Conservation (phyloP, 2,888 invertebrate genomes). For the Meteorus colon region DNA sequence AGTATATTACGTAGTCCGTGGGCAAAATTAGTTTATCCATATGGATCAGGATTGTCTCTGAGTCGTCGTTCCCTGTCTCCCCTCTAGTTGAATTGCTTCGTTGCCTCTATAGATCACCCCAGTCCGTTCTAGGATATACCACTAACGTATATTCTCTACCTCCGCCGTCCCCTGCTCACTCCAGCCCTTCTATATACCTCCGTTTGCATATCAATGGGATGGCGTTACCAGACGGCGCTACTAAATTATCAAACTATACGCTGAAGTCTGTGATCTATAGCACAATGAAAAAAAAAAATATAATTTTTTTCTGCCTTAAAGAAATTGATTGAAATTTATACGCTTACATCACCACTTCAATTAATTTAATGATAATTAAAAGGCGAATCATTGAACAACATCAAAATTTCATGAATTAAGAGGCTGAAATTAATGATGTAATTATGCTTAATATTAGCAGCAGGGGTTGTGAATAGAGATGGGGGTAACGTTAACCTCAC, state of each 20-base stretch:
- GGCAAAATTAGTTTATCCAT: conserved; percentile 67
- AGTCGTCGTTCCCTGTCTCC: conserved; percentile 40
- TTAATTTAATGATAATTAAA: conserved; percentile 11
- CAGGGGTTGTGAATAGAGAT: not conserved
- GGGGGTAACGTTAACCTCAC: conserved; percentile 7
- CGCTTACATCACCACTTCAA: not conserved
- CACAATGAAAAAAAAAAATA: not conserved
- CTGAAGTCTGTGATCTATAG: conserved; percentile 3
- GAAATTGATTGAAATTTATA: not conserved
- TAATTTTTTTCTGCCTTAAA: not conserved
- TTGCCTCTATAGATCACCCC: conserved; percentile 40
- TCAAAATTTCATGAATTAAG: conserved; percentile 14
- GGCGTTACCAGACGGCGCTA: conserved; percentile 33
- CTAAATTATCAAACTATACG: conserved; percentile 35
- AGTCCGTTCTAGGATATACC: conserved; percentile 35
- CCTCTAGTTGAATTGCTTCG: conserved; percentile 41
- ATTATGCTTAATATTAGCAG: not conserved
- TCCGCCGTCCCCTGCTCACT: conserved; percentile 20
- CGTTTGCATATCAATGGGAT: conserved; percentile 45
- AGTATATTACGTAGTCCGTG: conserved; percentile 32
- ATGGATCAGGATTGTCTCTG: conserved; percentile 63
- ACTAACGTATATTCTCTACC: conserved; percentile 29
- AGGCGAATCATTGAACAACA: not conserved
- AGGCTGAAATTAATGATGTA: conserved; percentile 3
- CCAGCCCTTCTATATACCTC: not conserved